Percentiles rank a stretch among this genome's conserved stretches.
Evolutionary conservation across 2,113 vertebrate genomes (phyloP).

Genomic region (Ophiodon elongatus): DNA sequence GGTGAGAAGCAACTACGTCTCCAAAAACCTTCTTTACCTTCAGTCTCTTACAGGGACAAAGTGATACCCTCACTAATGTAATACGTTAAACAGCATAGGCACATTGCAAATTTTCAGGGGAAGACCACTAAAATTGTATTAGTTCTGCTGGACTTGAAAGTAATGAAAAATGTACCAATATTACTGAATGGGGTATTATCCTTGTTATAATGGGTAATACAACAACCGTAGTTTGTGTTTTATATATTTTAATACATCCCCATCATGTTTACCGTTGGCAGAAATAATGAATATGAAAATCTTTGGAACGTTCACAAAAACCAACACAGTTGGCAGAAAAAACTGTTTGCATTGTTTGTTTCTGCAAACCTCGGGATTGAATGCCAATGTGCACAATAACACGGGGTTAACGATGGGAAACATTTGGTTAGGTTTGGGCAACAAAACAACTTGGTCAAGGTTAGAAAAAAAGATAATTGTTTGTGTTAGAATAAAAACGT

Average conservation of each 20-base stretch:
- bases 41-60: slow-evolving; percentile 1
- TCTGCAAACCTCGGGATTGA: too few species aligned
- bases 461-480: too few species aligned
- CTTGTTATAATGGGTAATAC: not conserved
- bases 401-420: too few species aligned
- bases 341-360: too few species aligned
- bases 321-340: too few species aligned
- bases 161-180: not conserved
- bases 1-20: not conserved
- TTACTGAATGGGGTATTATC: not conserved
- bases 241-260: not conserved
- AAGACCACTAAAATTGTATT: not conserved
- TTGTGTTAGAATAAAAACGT: too few species aligned
- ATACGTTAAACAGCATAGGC: slow-evolving; percentile 1
- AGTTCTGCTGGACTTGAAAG: not conserved
- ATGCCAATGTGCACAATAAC: too few species aligned
- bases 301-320: not conserved
- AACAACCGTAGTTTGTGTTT: not conserved
- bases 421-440: too few species aligned
- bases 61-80: not conserved
- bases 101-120: not conserved
- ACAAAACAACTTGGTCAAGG: too few species aligned
- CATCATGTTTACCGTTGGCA: not conserved
- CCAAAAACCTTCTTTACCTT: not conserved
- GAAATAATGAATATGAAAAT: not conserved